Base-by-base conservation (phyloP, 1,140 invertebrate species). In the Episyrphus balteatus region DNA sequence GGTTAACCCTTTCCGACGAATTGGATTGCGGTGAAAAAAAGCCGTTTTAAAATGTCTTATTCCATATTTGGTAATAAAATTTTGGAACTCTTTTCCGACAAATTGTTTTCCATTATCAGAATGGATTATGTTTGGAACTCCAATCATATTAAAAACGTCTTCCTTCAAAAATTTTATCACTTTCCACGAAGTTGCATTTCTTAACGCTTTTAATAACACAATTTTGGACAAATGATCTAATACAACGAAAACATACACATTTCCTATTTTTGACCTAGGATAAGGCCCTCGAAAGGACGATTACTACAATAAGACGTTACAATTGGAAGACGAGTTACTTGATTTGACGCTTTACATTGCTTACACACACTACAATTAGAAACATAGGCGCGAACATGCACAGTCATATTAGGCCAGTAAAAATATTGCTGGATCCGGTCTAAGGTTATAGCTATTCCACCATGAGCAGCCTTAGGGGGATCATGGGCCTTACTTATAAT, bases 81-180 rank as follows among this genome's bases (percentile, higher is more conserved):
- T 36, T 30, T 5, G 1, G 17, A 42, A 31, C 33, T 30, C 8
- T 2, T 12, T 8, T 1, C 44, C 33, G 0, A 42, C 44, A 38
- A 51, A 47, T 43, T 51, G 49, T 18, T 40, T 44, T 17, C 46
- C 50, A 33, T 51, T 48, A 8, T 44, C 50, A 0, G 39, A 42
- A 31, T 48, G 46, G 15, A 48, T 42, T 9, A 42, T 32, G 14
- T 48, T 26, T 2, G 46, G 50, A 11, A 51, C 49, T 9, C 49
- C 49, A 18, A 39, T 49, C 13, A 14, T 12, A n/a, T 40, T 15
- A 18, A 50, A 50, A 0, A 50, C 18, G 13, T 46, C 44, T 3
- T 26, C 11, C 7, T 40, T 32, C 3, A 50, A 14, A 18, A 50
- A 50, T 12, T 8, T 15, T 3, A 51, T 12, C 1, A 46, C 42